phyloP scores from a whole-genome alignment of 2,797 vertebrate species.

The Margarornis squamiger region DNA sequence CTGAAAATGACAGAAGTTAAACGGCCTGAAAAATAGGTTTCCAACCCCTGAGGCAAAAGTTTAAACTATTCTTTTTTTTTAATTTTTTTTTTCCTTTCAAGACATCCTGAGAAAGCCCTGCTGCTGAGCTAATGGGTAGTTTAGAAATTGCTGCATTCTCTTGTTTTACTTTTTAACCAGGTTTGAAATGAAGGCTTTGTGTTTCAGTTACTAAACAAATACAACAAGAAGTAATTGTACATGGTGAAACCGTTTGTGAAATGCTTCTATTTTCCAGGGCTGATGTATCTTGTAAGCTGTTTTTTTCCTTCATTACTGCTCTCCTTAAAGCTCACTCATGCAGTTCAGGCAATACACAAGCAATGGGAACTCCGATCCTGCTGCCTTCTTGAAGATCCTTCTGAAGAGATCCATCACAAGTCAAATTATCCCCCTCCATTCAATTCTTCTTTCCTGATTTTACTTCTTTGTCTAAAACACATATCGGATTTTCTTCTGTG shows the following conservation, averaged over 20 bases:
- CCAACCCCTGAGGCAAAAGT: conserved; percentile 48
- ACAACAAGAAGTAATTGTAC: neutral
- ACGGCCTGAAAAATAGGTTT: conserved; percentile 66
- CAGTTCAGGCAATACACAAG: neutral
- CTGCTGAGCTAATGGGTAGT: neutral
- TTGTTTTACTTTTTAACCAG: neutral
- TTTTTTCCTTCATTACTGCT: neutral
- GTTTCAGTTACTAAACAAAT: neutral
- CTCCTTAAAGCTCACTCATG: neutral
- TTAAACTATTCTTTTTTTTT: neutral
- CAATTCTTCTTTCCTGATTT: neutral
- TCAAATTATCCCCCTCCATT: neutral
- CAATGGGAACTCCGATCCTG: neutral
- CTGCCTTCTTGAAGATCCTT: neutral
- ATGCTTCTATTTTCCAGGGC: neutral
- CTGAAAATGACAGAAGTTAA: conserved; percentile 61
- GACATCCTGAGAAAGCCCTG: neutral
- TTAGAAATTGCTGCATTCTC: neutral
- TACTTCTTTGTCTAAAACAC: neutral
- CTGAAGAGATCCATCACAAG: neutral
- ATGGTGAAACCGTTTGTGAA: neutral
- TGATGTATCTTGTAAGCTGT: neutral
- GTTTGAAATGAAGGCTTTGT: neutral
- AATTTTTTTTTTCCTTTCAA: neutral
- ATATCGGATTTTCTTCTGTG: neutral